phyloP scores from a whole-genome alignment of 1,140 invertebrate species.

The Oncopeltus fasciatus region DNA sequence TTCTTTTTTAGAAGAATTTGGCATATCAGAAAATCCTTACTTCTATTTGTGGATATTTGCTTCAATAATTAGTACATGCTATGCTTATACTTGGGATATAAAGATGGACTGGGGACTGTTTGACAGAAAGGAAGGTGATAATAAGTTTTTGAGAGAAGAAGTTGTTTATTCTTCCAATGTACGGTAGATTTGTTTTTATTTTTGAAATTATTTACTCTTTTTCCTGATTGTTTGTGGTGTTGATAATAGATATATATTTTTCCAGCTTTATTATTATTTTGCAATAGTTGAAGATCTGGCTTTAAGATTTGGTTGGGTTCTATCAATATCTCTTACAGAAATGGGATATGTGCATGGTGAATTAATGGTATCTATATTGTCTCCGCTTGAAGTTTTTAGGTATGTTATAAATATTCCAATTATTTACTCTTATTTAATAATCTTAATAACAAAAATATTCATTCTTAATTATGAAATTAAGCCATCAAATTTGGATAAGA shows the following conservation, averaged over 20 bases:
- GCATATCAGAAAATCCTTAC: slow-evolving; percentile 40
- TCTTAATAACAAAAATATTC: no score
- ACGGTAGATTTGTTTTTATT: slow-evolving; percentile 26
- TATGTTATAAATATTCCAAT: slow-evolving; percentile 33
- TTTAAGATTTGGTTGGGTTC: slow-evolving; percentile 81
- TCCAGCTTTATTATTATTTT: slow-evolving; percentile 86
- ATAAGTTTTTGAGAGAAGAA: slow-evolving; percentile 51
- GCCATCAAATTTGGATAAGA: no score
- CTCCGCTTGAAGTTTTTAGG: slow-evolving; percentile 90
- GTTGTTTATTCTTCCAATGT: slow-evolving; percentile 48
- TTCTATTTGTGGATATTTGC: slow-evolving; percentile 55
- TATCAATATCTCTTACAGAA: slow-evolving; percentile 76
- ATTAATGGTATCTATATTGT: slow-evolving; percentile 74
- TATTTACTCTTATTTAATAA: no score
- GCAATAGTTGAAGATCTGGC: slow-evolving; percentile 92
- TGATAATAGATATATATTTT: slow-evolving; percentile 25
- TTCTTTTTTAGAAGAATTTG: slow-evolving; percentile 29
- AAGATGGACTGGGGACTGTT: slow-evolving; percentile 90
- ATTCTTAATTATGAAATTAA: no score
- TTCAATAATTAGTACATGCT: slow-evolving; percentile 57
- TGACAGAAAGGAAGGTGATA: slow-evolving; percentile 63
- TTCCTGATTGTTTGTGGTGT: not conserved
- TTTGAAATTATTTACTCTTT: not conserved
- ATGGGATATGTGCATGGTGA: slow-evolving; percentile 64
- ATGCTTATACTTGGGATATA: slow-evolving; percentile 75